Conservation (phyloP, 2,797 vertebrate genomes). For the Enteromius trimaculatus region DNA sequence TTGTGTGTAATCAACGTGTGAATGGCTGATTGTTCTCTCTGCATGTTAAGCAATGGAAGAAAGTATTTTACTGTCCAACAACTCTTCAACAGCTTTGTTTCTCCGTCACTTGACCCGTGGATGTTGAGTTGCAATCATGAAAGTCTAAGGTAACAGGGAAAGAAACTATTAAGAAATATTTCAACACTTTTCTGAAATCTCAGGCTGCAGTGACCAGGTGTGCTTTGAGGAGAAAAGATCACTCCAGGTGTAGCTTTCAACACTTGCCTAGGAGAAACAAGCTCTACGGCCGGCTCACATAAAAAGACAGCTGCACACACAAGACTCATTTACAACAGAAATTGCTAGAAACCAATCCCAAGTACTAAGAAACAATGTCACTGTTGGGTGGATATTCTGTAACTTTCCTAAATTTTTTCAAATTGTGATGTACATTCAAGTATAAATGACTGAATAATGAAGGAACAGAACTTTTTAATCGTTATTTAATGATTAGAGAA, state of each 20-base stretch:
- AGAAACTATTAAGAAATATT: neutral
- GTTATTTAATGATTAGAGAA: too few species aligned
- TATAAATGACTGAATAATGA: neutral
- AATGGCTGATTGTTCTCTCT: neutral
- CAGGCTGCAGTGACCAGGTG: constrained; percentile 66
- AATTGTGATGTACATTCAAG: neutral
- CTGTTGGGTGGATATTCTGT: neutral
- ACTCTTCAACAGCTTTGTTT: neutral
- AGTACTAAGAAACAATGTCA: constrained; percentile 18
- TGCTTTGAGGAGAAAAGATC: constrained; percentile 44
- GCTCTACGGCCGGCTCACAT: constrained; percentile 55
- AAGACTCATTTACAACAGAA: constrained; percentile 46
- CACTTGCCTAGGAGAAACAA: constrained; percentile 64
- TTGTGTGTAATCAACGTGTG: neutral
- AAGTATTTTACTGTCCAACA: neutral
- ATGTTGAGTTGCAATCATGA: neutral
- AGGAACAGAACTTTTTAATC: neutral
- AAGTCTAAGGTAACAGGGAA: neutral
- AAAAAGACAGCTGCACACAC: constrained; percentile 43
- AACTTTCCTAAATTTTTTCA: neutral
- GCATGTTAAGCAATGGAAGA: neutral
- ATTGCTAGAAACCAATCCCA: neutral
- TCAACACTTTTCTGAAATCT: constrained; percentile 67
- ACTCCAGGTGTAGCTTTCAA: constrained; percentile 66
- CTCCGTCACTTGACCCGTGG: too few species aligned